Evolutionary conservation across 2,113 vertebrate genomes (phyloP).

Genomic region (Tangachromis dhanisi): DNA sequence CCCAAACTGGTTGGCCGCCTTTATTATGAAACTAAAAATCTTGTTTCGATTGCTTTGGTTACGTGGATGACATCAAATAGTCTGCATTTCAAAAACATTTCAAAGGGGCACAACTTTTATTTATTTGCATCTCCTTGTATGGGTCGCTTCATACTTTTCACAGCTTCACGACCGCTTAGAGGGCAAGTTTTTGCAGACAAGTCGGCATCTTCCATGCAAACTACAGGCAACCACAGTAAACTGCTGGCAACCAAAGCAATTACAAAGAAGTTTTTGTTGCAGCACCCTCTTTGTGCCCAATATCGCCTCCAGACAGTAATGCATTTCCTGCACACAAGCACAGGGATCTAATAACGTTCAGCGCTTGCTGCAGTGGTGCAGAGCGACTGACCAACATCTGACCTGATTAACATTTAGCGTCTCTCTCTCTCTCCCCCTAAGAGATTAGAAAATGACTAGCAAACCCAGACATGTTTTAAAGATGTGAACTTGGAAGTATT

Average conservation of each 20-base stretch:
- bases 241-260: not conserved
- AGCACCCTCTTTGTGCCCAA: not conserved
- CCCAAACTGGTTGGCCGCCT: not conserved
- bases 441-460: not conserved
- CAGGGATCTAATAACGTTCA: not conserved
- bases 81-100: not conserved
- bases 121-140: not conserved
- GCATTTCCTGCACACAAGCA: not conserved
- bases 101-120: not conserved
- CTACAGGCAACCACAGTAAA: not conserved
- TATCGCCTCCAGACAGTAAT: not conserved
- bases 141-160: not conserved
- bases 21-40: not conserved
- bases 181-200: not conserved
- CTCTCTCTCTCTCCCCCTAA: not conserved
- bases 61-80: not conserved
- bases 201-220: not conserved
- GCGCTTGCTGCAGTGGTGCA: not conserved
- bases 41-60: not conserved
- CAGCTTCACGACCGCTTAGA: not conserved
- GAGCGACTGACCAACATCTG: not conserved
- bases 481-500: not conserved
- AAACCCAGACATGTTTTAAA: not conserved
- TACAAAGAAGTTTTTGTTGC: not conserved
- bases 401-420: not conserved